These are phyloP conservation scores for Spinibarbus caldwelli DNA, from an alignment of 2,797 vertebrate species.

Conservation along the genomic window DNA sequence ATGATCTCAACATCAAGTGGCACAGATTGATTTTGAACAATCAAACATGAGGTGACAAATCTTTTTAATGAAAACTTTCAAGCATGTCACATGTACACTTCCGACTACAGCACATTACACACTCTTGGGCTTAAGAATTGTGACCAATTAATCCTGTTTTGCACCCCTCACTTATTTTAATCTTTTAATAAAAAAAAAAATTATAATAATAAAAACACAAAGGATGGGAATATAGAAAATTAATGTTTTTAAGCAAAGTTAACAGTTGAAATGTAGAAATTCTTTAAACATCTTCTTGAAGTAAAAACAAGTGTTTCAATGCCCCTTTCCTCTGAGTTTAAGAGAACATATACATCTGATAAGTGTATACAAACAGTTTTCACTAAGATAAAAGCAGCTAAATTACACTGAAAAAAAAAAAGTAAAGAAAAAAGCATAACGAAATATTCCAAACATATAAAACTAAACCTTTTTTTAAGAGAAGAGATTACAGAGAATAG, in stretches of 20 bases:
- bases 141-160: neutral
- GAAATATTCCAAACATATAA: conserved; percentile 8
- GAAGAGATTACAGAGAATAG: conserved; percentile 2
- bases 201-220: neutral
- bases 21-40: too few species aligned
- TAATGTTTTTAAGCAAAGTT: neutral
- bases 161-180: conserved; percentile 2
- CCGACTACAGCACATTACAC: neutral
- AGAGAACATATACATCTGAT: neutral
- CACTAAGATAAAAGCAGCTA: conserved; percentile 12
- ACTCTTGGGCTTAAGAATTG: neutral
- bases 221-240: neutral
- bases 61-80: conserved; percentile 29
- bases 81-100: conserved; percentile 3
- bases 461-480: conserved; percentile 51
- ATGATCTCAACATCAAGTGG: too few species aligned
- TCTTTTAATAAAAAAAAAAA: neutral
- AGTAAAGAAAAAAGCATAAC: conserved; percentile 28
- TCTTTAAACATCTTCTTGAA: neutral
- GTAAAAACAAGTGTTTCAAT: neutral
- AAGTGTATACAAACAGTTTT: neutral
- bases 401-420: conserved; percentile 45
- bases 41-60: neutral
- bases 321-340: neutral
- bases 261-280: neutral